A percentile compares a stretch with the other conserved stretches of the same genome.
Conservation (phyloP, 1,140 invertebrate species). For the Chrysopa pallens region DNA sequence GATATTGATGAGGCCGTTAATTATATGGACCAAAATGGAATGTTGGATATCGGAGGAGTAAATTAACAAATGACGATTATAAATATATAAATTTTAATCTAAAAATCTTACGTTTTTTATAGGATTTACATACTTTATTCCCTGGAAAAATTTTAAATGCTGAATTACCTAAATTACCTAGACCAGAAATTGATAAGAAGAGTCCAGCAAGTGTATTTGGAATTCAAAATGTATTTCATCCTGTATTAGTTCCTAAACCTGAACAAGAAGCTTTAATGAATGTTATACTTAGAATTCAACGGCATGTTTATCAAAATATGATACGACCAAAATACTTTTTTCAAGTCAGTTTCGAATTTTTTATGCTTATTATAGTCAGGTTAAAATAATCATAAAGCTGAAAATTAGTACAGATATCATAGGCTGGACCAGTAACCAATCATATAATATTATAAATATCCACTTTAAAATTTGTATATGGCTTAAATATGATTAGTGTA, state of each 20-base stretch:
- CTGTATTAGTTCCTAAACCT: conserved; percentile 23
- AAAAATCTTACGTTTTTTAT: not conserved
- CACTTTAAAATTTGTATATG: too few species aligned
- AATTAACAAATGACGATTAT: conserved; percentile 3
- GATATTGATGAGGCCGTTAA: conserved; percentile 27
- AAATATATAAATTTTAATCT: not conserved
- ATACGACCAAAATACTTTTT: conserved; percentile 43
- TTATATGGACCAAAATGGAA: conserved; percentile 35
- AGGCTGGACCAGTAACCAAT: too few species aligned
- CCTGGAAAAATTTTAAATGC: conserved; percentile 42
- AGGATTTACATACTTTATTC: conserved; percentile 31
- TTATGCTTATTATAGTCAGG: too few species aligned
- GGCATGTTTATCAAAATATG: conserved; percentile 36
- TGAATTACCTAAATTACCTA: conserved; percentile 39
- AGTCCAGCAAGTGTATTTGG: conserved; percentile 28
- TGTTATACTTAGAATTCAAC: conserved; percentile 32
- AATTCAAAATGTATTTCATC: conserved; percentile 33
- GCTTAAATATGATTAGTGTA: too few species aligned
- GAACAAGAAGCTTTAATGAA: conserved; percentile 22
- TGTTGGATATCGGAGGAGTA: conserved; percentile 32
- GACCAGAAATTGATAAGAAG: conserved; percentile 38
- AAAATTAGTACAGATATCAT: too few species aligned
- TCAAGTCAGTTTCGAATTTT: conserved; percentile 27
- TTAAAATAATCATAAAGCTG: too few species aligned
- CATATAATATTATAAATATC: too few species aligned